Conservation (phyloP, 2,797 vertebrate genomes). For the Scyliorhinus canicula region DNA sequence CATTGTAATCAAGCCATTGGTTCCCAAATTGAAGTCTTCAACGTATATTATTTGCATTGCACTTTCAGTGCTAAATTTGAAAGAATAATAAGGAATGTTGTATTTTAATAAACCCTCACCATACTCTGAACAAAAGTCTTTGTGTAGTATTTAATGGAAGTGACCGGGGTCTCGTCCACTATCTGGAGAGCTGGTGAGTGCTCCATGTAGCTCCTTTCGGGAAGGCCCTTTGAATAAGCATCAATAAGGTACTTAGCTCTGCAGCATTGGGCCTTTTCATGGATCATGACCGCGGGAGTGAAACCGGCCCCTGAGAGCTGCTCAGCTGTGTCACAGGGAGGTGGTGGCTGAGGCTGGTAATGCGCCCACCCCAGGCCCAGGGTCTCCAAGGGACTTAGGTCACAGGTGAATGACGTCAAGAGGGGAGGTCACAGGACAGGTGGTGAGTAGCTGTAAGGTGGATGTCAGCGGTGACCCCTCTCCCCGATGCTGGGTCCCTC, state of each 20-base stretch:
- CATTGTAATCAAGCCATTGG: background rate
- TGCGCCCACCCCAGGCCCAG: too few species aligned
- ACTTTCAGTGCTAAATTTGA: background rate
- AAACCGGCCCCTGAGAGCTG: too few species aligned
- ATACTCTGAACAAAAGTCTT: background rate
- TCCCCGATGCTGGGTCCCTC: background rate
- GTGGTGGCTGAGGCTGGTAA: too few species aligned
- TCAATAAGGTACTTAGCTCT: too few species aligned
- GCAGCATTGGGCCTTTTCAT: too few species aligned
- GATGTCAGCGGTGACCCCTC: background rate
- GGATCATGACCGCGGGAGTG: too few species aligned
- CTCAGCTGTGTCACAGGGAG: too few species aligned
- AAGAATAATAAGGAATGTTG: background rate
- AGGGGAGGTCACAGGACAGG: background rate
- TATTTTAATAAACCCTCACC: background rate
- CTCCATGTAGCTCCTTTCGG: too few species aligned
- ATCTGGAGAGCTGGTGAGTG: too few species aligned
- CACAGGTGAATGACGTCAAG: background rate
- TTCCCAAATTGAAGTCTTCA: background rate
- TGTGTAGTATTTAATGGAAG: too few species aligned
- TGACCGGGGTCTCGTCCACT: too few species aligned
- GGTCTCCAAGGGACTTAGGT: background rate
- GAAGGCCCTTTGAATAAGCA: too few species aligned
- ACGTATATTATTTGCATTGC: background rate
- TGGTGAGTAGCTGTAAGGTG: background rate